Evolutionary conservation across 2,888 invertebrate species (phyloP).

Genomic region (Polymixis flavicincta): DNA sequence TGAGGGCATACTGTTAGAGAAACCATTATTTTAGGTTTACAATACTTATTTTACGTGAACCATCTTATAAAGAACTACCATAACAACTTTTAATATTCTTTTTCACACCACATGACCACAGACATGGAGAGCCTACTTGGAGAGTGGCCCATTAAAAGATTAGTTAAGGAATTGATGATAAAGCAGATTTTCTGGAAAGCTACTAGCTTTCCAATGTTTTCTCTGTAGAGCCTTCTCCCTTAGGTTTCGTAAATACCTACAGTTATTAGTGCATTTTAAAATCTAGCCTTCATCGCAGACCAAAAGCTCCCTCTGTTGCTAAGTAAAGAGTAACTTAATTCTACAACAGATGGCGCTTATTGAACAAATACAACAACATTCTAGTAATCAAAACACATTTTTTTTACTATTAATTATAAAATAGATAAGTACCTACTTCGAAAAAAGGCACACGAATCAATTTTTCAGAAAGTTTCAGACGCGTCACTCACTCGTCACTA

Average conservation of each 20-base stretch:
- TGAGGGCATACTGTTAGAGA: too few species aligned
- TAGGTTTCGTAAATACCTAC: not conserved
- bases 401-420: not conserved
- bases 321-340: not conserved
- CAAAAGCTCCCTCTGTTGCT: slow-evolving; percentile 17
- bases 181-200: not conserved
- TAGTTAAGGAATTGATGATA: too few species aligned
- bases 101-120: too few species aligned
- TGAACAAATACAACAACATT: not conserved
- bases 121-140: too few species aligned
- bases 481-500: not conserved
- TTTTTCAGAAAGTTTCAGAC: not conserved
- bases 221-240: not conserved
- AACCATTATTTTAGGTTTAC: too few species aligned
- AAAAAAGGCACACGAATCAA: not conserved
- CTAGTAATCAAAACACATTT: too few species aligned
- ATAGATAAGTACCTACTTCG: not conserved
- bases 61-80: too few species aligned
- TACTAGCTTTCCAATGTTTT: not conserved
- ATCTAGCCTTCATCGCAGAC: not conserved
- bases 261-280: not conserved
- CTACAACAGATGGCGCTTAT: slow-evolving; percentile 18
- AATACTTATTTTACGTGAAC: too few species aligned
- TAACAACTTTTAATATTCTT: too few species aligned
- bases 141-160: too few species aligned